Evolutionary conservation across 1,140 invertebrate genomes (phyloP), one percentile per base, ranked within the genome.

Genomic region (Cydia strobilella): DNA sequence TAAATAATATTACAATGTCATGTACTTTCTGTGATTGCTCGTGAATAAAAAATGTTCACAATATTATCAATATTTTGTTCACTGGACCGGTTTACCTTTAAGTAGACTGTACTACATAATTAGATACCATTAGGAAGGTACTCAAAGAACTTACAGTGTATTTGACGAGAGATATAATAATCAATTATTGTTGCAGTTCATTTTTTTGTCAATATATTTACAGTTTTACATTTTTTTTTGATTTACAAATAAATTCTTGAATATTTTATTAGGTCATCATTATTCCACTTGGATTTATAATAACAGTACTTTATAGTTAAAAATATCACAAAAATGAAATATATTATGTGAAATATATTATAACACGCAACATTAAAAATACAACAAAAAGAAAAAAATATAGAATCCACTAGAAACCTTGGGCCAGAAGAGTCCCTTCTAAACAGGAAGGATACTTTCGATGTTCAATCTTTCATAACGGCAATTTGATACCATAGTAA

Each of bases 241-340:
- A 91, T 93, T 93, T 93, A 92, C 91, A 93, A 92, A 93, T 93
- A 93, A 93, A 91, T 92, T 93, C 91, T 90, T 91, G 91, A 93
- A 90, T 92, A 92, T 91, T 91, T 91, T 90, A 89, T 93, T 92
- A 93, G 89, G 90, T 93, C 90, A 90, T 90, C 89, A 91, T 91
- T 90, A 87, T 90, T 91, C 88, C 89, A 89, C 88, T 86, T 90
- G 88, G 88, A 91, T 93, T 91, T 90, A 91, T 82, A 90, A 93
- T 93, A 92, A 93, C 91, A 93, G 91, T 93, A 92, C 86, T 92
- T 92, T 91, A 92, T 92, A 91, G 89, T 93, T 92, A 93, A 93
- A 93, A 93, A 93, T 93, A 93, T 93, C 93, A 93, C 93, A 93
- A 93, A 90, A 93, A 93, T 92, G 92, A 93, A 93, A 93, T 93